phyloP scores from a whole-genome alignment of 2,113 vertebrate genomes.

The Odocoileus hemionus region DNA sequence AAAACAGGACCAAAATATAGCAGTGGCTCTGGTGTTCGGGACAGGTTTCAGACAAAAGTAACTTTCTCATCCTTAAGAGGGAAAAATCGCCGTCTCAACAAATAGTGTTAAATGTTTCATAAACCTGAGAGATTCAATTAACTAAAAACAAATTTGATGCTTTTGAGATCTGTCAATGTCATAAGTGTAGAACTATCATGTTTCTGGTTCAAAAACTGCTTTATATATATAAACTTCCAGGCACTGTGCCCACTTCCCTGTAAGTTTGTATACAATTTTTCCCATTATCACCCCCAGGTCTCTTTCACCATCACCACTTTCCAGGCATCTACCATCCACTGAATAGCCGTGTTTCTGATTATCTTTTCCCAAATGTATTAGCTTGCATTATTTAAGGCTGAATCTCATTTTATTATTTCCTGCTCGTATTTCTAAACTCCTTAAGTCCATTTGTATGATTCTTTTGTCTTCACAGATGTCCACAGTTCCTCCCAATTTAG shows the following conservation, averaged over 20 bases:
- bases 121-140: background rate
- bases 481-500: slow-evolving; percentile 71
- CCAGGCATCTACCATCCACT: slow-evolving; percentile 45
- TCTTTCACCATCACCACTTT: slow-evolving; percentile 46
- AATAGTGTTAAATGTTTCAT: background rate
- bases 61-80: background rate
- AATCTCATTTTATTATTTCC: slow-evolving; percentile 75
- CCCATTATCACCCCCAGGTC: slow-evolving; percentile 50
- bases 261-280: slow-evolving; percentile 44
- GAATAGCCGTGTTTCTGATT: slow-evolving; percentile 60
- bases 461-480: slow-evolving; percentile 72
- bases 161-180: slow-evolving; percentile 8
- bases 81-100: background rate
- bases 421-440: slow-evolving; percentile 68
- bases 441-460: slow-evolving; percentile 66
- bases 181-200: background rate
- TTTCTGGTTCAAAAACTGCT: slow-evolving; percentile 23
- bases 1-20: background rate
- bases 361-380: slow-evolving; percentile 67
- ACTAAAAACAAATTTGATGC: background rate
- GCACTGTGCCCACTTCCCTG: background rate
- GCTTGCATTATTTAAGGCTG: slow-evolving; percentile 70
- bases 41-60: background rate
- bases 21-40: background rate
- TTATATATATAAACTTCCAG: background rate